Conservation (phyloP, 2,797 vertebrate species). For the Tapirus indicus region DNA sequence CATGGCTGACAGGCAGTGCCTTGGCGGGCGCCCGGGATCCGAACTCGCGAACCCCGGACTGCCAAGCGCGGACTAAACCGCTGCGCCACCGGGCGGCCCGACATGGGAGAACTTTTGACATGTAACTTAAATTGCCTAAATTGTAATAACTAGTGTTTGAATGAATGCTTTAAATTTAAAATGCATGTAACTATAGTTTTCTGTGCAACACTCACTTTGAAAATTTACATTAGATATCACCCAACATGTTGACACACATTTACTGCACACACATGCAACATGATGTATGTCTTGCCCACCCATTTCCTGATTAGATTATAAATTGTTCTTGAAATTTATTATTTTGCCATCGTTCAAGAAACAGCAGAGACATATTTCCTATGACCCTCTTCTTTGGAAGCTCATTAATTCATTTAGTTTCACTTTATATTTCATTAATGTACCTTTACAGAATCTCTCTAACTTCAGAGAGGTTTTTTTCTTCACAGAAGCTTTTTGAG, state of each 20-base stretch:
- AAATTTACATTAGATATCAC: neutral
- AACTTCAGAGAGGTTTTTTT: neutral
- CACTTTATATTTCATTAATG: neutral
- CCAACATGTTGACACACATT: neutral
- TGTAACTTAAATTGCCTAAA: constrained; percentile 22
- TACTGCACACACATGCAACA: neutral
- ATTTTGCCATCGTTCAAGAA: constrained; percentile 30
- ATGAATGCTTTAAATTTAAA: constrained; percentile 38
- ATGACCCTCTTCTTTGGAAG: constrained; percentile 12
- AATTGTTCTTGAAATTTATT: neutral
- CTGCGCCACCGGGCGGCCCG: too few species aligned
- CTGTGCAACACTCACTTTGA: neutral
- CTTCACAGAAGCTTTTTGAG: constrained; percentile 3
- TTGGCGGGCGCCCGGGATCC: too few species aligned
- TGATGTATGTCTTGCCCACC: neutral
- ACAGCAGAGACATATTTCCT: neutral
- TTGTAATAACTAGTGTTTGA: neutral
- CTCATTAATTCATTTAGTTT: constrained; percentile 45
- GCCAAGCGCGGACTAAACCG: too few species aligned
- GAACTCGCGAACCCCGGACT: too few species aligned
- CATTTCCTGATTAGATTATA: neutral
- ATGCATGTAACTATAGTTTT: neutral
- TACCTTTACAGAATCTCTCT: constrained; percentile 3
- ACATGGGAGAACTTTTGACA: neutral
- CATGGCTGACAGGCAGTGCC: too few species aligned